phyloP scores from a whole-genome alignment of 92 coral and sea anemone species.

The Anthopleura xanthogrammica region DNA sequence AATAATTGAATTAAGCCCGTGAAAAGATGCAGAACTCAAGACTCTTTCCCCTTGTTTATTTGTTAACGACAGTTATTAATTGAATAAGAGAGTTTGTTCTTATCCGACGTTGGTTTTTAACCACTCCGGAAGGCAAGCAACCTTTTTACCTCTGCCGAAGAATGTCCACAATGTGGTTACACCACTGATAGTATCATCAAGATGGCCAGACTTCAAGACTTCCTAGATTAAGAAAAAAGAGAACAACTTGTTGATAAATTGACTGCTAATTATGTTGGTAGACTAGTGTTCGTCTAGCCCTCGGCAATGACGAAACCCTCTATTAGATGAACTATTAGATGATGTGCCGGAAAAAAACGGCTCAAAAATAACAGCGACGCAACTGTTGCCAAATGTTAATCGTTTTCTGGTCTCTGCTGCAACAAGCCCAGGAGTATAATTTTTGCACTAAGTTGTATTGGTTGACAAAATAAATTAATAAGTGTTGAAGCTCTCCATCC shows the following conservation, averaged over 20 bases:
- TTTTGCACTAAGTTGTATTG: too few species aligned
- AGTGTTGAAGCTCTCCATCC: too few species aligned
- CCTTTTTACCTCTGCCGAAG: not conserved
- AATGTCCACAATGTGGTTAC: not conserved
- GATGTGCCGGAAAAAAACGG: not conserved
- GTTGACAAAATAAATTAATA: too few species aligned
- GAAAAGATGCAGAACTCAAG: not conserved
- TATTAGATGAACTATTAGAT: not conserved
- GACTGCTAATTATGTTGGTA: not conserved
- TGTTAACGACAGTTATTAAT: constrained; percentile 30
- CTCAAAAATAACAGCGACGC: too few species aligned
- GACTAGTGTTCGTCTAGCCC: not conserved
- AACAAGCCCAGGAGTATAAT: too few species aligned
- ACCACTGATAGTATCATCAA: constrained; percentile 4
- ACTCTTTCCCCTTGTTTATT: not conserved
- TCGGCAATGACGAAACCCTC: not conserved
- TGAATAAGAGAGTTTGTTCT: constrained; percentile 16
- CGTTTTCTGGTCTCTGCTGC: too few species aligned
- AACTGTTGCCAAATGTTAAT: too few species aligned
- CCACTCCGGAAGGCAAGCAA: constrained; percentile 30
- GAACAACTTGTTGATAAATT: constrained; percentile 5
- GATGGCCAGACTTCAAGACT: not conserved
- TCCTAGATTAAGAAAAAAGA: not conserved
- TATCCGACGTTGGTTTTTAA: constrained; percentile 21
- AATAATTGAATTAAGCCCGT: not conserved